Evolutionary conservation across 2,113 vertebrate genomes (phyloP).

Genomic region (Macroglossus sobrinus): DNA sequence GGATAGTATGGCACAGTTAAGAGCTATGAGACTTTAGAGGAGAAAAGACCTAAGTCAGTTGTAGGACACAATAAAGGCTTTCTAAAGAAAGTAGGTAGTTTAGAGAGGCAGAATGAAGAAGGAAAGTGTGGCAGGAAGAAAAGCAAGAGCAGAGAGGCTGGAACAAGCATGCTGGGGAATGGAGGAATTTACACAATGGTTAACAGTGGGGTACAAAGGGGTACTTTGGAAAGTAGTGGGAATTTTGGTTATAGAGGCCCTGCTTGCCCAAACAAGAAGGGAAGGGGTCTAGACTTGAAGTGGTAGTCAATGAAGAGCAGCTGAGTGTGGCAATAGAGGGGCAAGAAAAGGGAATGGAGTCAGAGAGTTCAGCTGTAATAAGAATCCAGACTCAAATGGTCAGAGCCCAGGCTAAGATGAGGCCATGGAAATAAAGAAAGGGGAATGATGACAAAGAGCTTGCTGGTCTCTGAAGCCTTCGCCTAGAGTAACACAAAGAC

Average conservation of each 20-base stretch:
- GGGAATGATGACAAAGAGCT: neutral
- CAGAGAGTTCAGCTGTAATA: neutral
- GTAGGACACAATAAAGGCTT: neutral
- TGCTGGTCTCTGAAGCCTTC: neutral
- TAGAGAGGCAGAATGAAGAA: neutral
- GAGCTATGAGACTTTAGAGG: neutral
- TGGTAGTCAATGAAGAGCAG: neutral
- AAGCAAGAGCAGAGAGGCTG: neutral
- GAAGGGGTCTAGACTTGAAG: neutral
- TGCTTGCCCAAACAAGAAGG: neutral
- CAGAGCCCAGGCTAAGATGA: neutral
- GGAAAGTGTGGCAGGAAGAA: neutral
- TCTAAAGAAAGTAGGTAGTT: neutral
- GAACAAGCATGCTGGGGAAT: neutral
- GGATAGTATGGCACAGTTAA: neutral
- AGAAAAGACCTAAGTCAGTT: neutral
- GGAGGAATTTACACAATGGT: neutral
- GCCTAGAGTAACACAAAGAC: neutral
- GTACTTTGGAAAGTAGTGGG: neutral
- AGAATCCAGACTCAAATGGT: neutral
- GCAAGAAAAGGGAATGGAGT: neutral
- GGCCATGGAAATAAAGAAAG: neutral
- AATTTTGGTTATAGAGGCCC: neutral
- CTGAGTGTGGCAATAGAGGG: neutral
- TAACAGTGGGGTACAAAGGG: neutral